Evolutionary conservation across 2,113 vertebrate genomes (phyloP).

Genomic region (Panthera leo): DNA sequence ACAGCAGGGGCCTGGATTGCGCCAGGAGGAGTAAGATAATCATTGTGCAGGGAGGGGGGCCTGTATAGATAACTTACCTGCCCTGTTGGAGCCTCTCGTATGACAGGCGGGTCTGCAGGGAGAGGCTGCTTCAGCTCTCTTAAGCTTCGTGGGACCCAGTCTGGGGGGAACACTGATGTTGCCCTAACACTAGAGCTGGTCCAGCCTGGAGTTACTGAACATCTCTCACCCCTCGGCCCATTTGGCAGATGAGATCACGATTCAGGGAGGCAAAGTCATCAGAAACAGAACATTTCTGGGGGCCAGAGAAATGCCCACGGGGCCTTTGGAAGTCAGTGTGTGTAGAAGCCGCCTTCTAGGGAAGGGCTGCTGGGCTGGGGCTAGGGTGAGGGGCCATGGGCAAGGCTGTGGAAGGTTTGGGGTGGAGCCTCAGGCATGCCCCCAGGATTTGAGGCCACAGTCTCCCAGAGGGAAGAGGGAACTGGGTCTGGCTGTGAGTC

Average conservation of each 20-base stretch:
- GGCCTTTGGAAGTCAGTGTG: not conserved
- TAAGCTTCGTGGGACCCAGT: not conserved
- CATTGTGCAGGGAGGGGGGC: not conserved
- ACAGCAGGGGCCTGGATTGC: slow-evolving; percentile 7
- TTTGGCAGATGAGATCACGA: not conserved
- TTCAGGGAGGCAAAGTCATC: not conserved
- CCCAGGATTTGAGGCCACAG: not conserved
- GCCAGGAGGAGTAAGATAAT: slow-evolving; percentile 63
- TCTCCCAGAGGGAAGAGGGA: not conserved
- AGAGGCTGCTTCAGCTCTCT: not conserved
- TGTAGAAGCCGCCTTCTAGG: not conserved
- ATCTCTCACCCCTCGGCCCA: not conserved
- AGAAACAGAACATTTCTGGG: not conserved
- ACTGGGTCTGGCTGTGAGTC: not conserved
- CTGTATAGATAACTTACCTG: slow-evolving; percentile 73
- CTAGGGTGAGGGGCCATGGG: not conserved
- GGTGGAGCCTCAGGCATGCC: not conserved
- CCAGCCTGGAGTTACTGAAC: not conserved
- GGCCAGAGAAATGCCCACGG: rapidly evolving
- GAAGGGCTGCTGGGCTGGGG: not conserved
- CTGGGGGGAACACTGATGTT: too few relatives aligned
- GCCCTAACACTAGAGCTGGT: rapidly evolving
- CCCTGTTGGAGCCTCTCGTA: slow-evolving; percentile 59
- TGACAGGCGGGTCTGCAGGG: slow-evolving; percentile 49
- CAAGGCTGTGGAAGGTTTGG: not conserved